These are phyloP conservation scores for Acipenser ruthenus DNA, from an alignment of 2,797 vertebrate genomes.

Conservation along the genomic window DNA sequence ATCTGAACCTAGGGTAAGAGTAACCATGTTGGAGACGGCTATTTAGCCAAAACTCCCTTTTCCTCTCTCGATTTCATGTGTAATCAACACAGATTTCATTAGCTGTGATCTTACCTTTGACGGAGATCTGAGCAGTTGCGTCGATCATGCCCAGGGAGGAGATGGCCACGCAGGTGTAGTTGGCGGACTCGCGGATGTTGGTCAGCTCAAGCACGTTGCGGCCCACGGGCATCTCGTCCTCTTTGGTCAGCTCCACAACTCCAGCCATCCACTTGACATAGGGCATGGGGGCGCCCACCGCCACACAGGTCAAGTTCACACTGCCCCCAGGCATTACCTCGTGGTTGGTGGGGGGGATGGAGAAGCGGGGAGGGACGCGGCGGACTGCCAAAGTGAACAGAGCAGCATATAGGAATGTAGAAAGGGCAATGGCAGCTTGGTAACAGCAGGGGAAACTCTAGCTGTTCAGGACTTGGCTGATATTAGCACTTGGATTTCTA, in stretches of 20 bases:
- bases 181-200: constrained; percentile 80
- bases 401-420: constrained; percentile 13
- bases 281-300: constrained; percentile 93
- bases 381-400: constrained; percentile 76
- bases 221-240: constrained; percentile 88
- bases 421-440: not conserved
- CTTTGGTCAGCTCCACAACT: constrained; percentile 78
- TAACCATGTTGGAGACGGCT: too few relatives aligned
- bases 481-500: too few relatives aligned
- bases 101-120: constrained; percentile 75
- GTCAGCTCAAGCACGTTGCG: constrained; percentile 88
- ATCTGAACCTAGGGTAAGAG: too few relatives aligned
- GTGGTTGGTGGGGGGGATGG: constrained; percentile 90
- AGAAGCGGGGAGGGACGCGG: constrained; percentile 93
- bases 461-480: constrained; percentile 11
- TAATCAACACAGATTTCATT: too few relatives aligned
- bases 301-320: constrained; percentile 92
- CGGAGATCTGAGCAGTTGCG: constrained; percentile 83
- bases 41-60: too few relatives aligned
- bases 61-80: too few relatives aligned
- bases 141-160: constrained; percentile 91
- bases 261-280: constrained; percentile 90
- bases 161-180: constrained; percentile 94
- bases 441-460: constrained; percentile 17
- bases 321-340: constrained; percentile 96